Evolutionary conservation across 2,888 invertebrate species (phyloP), one percentile per base, ranked within the genome.

Genomic region (Desoria tigrina): DNA sequence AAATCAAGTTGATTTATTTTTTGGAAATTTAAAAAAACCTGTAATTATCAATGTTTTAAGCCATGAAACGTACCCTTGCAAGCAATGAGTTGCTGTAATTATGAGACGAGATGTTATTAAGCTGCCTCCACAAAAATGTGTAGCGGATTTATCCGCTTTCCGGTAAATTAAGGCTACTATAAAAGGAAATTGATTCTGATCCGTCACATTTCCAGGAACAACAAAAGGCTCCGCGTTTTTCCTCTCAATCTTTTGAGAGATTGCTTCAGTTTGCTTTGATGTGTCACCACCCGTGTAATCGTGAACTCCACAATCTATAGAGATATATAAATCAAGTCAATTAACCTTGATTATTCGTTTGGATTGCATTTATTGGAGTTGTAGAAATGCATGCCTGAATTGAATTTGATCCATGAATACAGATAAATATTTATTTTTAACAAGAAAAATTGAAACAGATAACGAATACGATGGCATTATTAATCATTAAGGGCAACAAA

Each of bases 71-170:
- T 28, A 54, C 54, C 61, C 42, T 26, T 42, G 69, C 6, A 82
- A 79, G 69, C 82, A 82, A 71, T 82, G 82, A 2, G 81, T 81
- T 11, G 81, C 81, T 3, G 81, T 81, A 2, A 81, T 70, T 1
- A 81, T 76, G 77, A 81, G 79, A 42, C 77, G 73, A 18, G 77
- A 75, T 51, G 78, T 77, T 16, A 82, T 76, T 23, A 82, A 66
- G 0, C 79, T 78, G 1, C 81, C 82, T 3, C 81, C 81, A 73
- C 82, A 81, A 53, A 71, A 71, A 61, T 68, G 71, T 27, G 63
- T 42, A 0, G 64, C 66, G 1, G 62, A 42, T 32, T 61, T 60
- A 53, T 69, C 66, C 7, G 39, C 26, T 26, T 28, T 32, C 45
- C 70, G 23, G 24, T 67, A 60, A n/a, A 70, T 60, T 3, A 70